Evolutionary conservation across 2,113 vertebrate species (phyloP).

Genomic region (Parus major): DNA sequence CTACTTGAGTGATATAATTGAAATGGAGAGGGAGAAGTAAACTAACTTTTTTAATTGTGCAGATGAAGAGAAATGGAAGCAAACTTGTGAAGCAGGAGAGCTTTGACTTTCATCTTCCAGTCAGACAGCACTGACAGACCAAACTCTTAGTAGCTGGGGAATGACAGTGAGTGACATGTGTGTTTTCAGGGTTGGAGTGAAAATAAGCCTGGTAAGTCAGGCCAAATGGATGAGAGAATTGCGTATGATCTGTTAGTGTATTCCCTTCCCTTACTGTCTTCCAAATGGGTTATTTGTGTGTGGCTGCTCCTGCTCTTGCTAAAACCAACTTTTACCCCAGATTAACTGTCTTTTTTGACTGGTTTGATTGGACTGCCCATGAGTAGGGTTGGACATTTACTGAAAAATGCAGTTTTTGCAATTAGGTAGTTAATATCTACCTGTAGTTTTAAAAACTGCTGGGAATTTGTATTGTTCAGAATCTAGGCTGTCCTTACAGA

Average conservation of each 20-base stretch:
- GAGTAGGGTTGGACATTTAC: neutral
- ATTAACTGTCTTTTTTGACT: neutral
- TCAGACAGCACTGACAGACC: neutral
- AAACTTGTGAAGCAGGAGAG: neutral
- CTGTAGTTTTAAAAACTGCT: neutral
- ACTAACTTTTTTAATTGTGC: neutral
- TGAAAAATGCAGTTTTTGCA: neutral
- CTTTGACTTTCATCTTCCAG: neutral
- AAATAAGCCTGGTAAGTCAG: neutral
- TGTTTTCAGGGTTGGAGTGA: neutral
- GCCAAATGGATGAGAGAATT: neutral
- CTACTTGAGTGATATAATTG: neutral
- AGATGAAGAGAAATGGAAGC: neutral
- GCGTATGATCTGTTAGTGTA: accelerated
- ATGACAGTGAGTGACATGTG: neutral
- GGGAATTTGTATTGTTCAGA: neutral
- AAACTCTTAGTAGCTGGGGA: neutral
- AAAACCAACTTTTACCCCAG: neutral
- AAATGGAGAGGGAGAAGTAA: neutral
- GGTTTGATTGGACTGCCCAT: neutral
- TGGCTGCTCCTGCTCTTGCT: neutral
- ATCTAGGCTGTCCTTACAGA: neutral
- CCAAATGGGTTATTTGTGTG: neutral
- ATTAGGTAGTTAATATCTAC: neutral
- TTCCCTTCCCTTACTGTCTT: neutral